A percentile compares a stretch with the other conserved stretches of the same genome.
Conservation (phyloP, 1,140 invertebrate species). For the Brachionus manjavacas region DNA sequence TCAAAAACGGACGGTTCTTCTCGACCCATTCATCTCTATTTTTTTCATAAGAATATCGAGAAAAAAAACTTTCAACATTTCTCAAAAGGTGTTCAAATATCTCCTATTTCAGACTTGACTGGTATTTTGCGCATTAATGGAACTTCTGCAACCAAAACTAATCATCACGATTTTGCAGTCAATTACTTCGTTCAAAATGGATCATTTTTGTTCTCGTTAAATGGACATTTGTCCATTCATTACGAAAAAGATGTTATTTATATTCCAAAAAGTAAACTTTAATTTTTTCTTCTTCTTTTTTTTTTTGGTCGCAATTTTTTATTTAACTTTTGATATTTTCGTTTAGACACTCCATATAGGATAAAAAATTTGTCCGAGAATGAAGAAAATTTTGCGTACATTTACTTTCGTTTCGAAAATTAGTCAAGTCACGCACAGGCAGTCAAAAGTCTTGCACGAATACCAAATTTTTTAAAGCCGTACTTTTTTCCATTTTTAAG, state of each 20-base stretch:
- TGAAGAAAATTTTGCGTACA: background rate
- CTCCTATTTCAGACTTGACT: background rate
- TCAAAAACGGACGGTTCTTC: background rate
- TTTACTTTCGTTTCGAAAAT: background rate
- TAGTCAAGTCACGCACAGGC: background rate
- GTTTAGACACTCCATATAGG: background rate
- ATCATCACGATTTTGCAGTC: background rate
- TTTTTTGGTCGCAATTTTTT: no score
- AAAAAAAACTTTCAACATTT: background rate
- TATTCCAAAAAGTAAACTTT: background rate
- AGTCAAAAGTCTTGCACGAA: background rate
- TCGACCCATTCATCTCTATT: background rate
- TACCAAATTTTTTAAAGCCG: background rate
- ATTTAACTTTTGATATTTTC: background rate
- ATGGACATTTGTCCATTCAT: background rate
- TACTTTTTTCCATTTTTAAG: background rate
- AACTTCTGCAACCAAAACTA: background rate
- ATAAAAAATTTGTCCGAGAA: background rate
- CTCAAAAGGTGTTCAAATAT: slow-evolving; percentile 2
- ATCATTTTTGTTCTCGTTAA: background rate
- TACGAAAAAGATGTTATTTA: slow-evolving; percentile 3
- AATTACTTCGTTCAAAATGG: background rate
- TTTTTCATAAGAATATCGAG: background rate
- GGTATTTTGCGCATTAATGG: background rate
- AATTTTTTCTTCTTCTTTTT: background rate